A percentile compares a stretch with the other conserved stretches of the same genome.
phyloP scores from a whole-genome alignment of 2,113 vertebrate species.

The Trogon melanurus region DNA sequence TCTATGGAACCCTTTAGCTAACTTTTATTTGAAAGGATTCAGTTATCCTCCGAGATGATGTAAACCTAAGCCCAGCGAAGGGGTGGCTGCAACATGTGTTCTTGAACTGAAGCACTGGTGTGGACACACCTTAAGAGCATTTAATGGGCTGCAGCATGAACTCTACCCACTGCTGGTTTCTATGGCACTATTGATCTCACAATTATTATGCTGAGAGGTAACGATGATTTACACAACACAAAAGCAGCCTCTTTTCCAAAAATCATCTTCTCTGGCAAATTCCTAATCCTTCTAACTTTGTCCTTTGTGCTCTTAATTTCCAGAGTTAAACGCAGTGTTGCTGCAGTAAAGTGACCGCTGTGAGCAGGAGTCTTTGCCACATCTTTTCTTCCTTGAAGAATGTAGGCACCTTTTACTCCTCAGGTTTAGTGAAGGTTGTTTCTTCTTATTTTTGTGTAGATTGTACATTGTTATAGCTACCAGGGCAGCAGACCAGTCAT shows the following conservation, averaged over 20 bases:
- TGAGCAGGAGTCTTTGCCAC: neutral
- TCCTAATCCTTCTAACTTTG: neutral
- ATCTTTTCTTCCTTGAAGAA: neutral
- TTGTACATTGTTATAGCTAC: neutral
- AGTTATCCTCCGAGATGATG: neutral
- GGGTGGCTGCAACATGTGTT: neutral
- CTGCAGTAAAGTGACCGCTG: neutral
- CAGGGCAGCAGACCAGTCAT: neutral
- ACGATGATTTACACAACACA: neutral
- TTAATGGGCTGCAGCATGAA: neutral
- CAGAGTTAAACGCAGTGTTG: neutral
- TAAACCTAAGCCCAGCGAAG: neutral
- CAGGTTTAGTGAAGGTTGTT: neutral
- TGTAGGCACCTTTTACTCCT: neutral
- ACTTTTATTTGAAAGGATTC: neutral
- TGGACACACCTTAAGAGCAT: neutral
- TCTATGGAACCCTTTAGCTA: neutral
- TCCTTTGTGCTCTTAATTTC: neutral
- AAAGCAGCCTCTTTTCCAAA: neutral
- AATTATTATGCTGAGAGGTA: neutral
- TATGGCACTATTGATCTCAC: neutral
- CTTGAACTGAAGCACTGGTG: neutral
- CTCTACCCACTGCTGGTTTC: neutral
- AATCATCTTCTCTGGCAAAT: neutral
- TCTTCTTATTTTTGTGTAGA: neutral